A percentile compares a stretch with the other conserved stretches of the same genome.
These are phyloP conservation scores for Parnassius orleans DNA, from an alignment of 2,888 invertebrate genomes.

Conservation along the genomic window DNA sequence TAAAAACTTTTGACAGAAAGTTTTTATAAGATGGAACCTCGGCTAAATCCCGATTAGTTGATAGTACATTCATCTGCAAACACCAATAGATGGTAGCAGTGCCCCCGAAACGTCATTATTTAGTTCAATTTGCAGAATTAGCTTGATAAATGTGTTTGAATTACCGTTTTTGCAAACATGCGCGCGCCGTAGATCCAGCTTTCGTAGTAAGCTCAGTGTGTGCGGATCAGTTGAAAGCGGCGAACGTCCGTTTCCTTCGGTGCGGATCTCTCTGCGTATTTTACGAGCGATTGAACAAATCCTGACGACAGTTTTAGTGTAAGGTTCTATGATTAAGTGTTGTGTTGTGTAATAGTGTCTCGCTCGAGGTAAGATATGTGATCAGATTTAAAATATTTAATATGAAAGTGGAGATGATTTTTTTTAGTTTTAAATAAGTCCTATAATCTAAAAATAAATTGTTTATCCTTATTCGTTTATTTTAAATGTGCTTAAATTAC, in stretches of 20 bases:
- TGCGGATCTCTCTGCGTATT: background rate
- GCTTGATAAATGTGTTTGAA: slow-evolving; percentile 76
- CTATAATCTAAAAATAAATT: too few relatives aligned
- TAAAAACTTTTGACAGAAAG: too few relatives aligned
- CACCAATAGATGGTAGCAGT: slow-evolving; percentile 51
- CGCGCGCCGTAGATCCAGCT: slow-evolving; percentile 70
- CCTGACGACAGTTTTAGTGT: slow-evolving; percentile 26
- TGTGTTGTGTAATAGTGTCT: slow-evolving; percentile 28
- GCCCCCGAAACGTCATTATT: slow-evolving; percentile 67
- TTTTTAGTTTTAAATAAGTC: too few relatives aligned
- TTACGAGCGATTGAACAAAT: slow-evolving; percentile 19
- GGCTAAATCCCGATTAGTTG: slow-evolving; percentile 42
- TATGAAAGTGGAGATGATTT: too few relatives aligned
- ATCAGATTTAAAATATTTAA: too few relatives aligned
- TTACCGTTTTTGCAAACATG: slow-evolving; percentile 66
- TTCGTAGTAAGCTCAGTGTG: slow-evolving; percentile 55
- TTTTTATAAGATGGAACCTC: background rate
- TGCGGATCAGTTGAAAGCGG: slow-evolving; percentile 23
- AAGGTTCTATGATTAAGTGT: slow-evolving; percentile 27
- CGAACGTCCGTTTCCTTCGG: slow-evolving; percentile 22
- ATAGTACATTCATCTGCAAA: slow-evolving; percentile 53
- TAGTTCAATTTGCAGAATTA: slow-evolving; percentile 77
- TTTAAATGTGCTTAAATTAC: too few relatives aligned
- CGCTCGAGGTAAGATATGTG: slow-evolving; percentile 13
- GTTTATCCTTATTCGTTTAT: too few relatives aligned